These are phyloP conservation scores for Eupleurogrammus muticus DNA, from an alignment of 2,797 vertebrate genomes.

Conservation along the genomic window DNA sequence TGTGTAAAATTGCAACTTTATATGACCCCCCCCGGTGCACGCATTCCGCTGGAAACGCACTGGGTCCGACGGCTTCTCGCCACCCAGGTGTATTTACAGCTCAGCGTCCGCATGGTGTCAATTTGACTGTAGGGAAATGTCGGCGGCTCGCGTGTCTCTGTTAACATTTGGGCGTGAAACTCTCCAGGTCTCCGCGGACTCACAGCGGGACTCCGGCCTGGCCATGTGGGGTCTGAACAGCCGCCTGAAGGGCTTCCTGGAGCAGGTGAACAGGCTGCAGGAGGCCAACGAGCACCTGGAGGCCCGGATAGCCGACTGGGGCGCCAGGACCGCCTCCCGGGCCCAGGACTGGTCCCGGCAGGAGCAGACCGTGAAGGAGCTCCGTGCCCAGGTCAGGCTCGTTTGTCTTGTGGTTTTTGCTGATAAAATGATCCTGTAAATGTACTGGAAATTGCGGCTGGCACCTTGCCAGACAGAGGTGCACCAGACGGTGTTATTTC, in stretches of 20 bases:
- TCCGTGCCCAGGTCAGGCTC: conserved; percentile 78
- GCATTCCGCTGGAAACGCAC: conserved; percentile 2
- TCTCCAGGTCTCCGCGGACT: conserved; percentile 66
- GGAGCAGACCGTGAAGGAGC: conserved; percentile 74
- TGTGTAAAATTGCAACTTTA: conserved; percentile 39
- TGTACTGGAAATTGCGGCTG: not conserved
- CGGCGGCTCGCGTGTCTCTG: not conserved
- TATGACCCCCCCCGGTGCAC: not conserved
- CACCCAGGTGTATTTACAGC: too few relatives aligned
- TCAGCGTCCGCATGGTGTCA: not conserved
- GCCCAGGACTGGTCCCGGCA: conserved; percentile 69
- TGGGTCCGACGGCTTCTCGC: not conserved
- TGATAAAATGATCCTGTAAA: not conserved
- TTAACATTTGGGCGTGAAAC: conserved; percentile 22
- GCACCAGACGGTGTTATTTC: not conserved
- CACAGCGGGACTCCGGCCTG: conserved; percentile 60
- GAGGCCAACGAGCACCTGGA: conserved; percentile 77
- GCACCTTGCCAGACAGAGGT: not conserved
- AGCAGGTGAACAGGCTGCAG: conserved; percentile 79
- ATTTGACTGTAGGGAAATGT: conserved; percentile 52
- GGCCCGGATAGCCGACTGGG: conserved; percentile 73
- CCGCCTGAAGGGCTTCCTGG: conserved; percentile 78
- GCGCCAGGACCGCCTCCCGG: conserved; percentile 16
- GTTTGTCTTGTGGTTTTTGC: not conserved
- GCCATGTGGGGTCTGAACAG: conserved; percentile 74